Base-by-base conservation (phyloP, 2,113 vertebrate species). In the Ranitomeya imitator region DNA sequence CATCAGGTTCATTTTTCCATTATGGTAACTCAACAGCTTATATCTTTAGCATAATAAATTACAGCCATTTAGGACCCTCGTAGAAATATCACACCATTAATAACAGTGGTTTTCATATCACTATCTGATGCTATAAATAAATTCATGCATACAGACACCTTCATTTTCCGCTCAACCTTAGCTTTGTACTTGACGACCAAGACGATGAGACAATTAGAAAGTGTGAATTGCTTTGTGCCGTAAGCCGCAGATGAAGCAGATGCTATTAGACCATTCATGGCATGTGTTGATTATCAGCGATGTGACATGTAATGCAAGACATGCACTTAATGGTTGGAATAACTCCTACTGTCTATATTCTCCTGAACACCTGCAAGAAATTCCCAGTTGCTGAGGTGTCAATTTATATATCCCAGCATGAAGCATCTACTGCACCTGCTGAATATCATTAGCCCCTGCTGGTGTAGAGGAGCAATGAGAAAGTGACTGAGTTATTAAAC, bases 151-250 rank as follows among this genome's bases (percentile, higher is more conserved):
- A 19, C 55, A 60, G 79, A 71, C 65, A 71, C 63, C 65, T 69
- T 69, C 65, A 84, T 84, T 71, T 45, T 84, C 57, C 61, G 26
- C 79, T 81, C 57, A 81, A 81, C 63, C 63, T 52, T 69, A 65
- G 60, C 31, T 52, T 69, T 84, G 82, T 84, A 84, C 63, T 84
- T 23, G 52, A 26, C 63, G 11, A 84, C 18, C 21, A 10, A 11
- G 2, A 51, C 10, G 45, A 54, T 11, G 45, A 26, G n/a, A 23
- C 45, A 83, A 67, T 55, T 16, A 54, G 45, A 71, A 84, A 52
- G 82, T 84, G 82, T 84, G 82, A 84, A 84, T 84, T 84, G 82
- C 82, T 84, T 84, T 71, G 82, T 57, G 65, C 82, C 63, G 11
- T 69, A 71, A 23, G 82, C 21, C 7, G 51, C 45, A 84, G 63